Evolutionary conservation across 2,797 vertebrate species (phyloP), one percentile per base, ranked within the genome.

Genomic region (Eleutherodactylus coqui): DNA sequence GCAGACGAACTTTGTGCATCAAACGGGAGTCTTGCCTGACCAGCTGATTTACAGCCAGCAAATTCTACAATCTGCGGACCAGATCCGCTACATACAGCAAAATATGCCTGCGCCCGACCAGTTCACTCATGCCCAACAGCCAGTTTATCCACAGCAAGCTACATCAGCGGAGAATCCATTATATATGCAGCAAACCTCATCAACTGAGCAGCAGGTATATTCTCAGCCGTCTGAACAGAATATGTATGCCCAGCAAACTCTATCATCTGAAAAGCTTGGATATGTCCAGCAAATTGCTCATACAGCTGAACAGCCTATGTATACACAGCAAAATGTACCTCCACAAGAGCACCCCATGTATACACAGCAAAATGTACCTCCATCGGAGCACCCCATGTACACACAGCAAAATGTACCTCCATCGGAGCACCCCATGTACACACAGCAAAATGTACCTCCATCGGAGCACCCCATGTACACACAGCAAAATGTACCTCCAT

Each of bases 351-450:
- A n/a, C 0, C n/a, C n/a, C n/a, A 49, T 77, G 29, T 86, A 75
- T 67, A 27, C 58, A 34, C 79, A 86, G 13, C 72, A 72, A 32
- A 1, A 19, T 5, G 16, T 32, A 32, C 69, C 64, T 0, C 11
- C 51, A 83, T 17, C n/a, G 87, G 85, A 85, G 43, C 67, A 45
- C 82, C 34, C 24, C 41, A n/a, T 36, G 13, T 90, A 88, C 53
- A 34, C 60, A 41, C 92, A 94, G 45, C 73, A 88, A 60, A 79
- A 76, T 38, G 67, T 89, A 58, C 85, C 91, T 83, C 88, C 89
- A 51, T 55, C 81, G 29, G 76, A 78, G 6, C 51, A 73, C 10
- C 13, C 51, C 72, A 81, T 89, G 49, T 75, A 85, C 21, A 8
- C 58, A 0, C 72, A 84, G 29, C 41, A 82, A 75, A 79, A 34